Evolutionary conservation across 2,888 invertebrate genomes (phyloP).

Genomic region (Petrolisthes cinctipes): DNA sequence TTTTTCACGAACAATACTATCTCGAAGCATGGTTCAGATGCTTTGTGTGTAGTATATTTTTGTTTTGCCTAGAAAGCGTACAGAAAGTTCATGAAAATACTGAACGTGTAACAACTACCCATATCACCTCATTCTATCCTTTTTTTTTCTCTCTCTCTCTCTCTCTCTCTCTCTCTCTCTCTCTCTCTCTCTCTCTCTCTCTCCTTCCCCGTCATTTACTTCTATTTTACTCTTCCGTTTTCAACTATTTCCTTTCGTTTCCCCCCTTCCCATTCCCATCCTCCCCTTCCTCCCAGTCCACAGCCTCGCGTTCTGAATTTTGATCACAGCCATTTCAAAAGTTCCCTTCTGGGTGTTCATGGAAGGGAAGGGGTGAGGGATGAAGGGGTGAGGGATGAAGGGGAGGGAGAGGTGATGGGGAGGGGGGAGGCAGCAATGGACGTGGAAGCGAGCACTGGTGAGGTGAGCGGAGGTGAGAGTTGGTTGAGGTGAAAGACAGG

Average conservation of each 20-base stretch:
- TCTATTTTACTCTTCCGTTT: neutral
- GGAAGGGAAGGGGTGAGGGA: too few relatives aligned
- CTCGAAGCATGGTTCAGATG: too few relatives aligned
- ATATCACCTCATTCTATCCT: neutral
- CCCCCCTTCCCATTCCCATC: neutral
- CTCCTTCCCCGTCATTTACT: neutral
- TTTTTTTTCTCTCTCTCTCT: neutral
- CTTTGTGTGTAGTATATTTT: neutral
- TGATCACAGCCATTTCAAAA: neutral
- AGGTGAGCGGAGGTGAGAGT: too few relatives aligned
- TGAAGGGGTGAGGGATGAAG: neutral
- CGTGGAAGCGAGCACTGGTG: too few relatives aligned
- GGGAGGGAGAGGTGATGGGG: too few relatives aligned
- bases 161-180: slow-evolving; percentile 10
- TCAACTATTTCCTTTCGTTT: neutral
- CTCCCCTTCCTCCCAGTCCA: neutral
- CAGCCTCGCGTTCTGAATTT: neutral
- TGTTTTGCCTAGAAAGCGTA: neutral
- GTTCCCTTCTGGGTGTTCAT: neutral
- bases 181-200: too few relatives aligned
- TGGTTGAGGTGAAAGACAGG: too few relatives aligned
- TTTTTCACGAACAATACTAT: too few relatives aligned
- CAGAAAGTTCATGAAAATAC: neutral
- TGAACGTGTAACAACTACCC: neutral
- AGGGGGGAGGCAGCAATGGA: neutral